These are phyloP conservation scores for Corbicula japonica DNA, from an alignment of 2,888 invertebrate species.

Conservation along the genomic window DNA sequence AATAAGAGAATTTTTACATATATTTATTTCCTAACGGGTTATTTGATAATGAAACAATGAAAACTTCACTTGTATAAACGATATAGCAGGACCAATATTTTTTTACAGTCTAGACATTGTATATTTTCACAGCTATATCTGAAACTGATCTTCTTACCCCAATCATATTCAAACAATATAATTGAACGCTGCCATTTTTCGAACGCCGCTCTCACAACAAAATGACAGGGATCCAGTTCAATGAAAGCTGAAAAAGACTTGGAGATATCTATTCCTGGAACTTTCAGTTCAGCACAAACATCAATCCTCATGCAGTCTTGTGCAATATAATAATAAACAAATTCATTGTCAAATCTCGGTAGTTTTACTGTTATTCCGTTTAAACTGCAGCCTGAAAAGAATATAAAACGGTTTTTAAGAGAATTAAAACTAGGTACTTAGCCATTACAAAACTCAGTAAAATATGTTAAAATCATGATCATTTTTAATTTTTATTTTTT, in stretches of 20 bases:
- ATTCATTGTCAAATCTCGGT: constrained; percentile 19
- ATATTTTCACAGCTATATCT: no score
- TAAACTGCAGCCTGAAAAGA: constrained; percentile 19
- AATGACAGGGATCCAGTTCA: constrained; percentile 70
- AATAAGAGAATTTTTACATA: no score
- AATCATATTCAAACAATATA: constrained; percentile 67
- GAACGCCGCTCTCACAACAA: constrained; percentile 54
- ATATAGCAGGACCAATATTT: no score
- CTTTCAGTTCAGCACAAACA: constrained; percentile 69
- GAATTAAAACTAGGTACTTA: constrained; percentile 3
- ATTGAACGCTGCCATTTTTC: constrained; percentile 51
- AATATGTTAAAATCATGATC: no score
- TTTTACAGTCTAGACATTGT: neutral
- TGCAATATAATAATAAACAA: constrained; percentile 66
- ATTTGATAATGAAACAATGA: no score
- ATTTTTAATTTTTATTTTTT: no score
- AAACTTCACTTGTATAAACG: no score
- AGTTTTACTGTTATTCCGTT: neutral
- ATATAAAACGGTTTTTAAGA: no score
- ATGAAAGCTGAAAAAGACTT: constrained; percentile 67
- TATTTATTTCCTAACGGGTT: no score
- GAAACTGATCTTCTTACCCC: constrained; percentile 65
- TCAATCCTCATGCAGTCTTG: constrained; percentile 73
- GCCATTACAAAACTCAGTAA: neutral
- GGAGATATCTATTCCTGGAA: constrained; percentile 45